phyloP scores from a whole-genome alignment of 2,888 invertebrate genomes.

The Orthosia gracilis region DNA sequence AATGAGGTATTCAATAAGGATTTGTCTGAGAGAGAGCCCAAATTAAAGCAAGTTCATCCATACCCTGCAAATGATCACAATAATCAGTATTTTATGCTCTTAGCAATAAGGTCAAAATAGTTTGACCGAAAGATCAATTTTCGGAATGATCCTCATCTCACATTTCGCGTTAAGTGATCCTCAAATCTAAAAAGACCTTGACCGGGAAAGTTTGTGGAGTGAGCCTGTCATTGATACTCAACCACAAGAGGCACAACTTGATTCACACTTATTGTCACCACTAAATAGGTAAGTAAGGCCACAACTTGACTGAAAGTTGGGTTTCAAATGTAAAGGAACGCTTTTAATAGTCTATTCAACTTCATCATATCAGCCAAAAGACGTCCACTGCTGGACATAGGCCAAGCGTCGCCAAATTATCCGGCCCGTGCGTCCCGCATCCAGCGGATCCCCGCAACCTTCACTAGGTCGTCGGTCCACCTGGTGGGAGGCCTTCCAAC shows the following conservation, averaged over 20 bases:
- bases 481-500: too few relatives aligned
- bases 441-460: too few relatives aligned
- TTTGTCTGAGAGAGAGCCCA: too few relatives aligned
- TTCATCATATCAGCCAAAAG: too few relatives aligned
- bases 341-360: too few relatives aligned
- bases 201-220: neutral
- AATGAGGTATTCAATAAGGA: too few relatives aligned
- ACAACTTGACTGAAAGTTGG: neutral
- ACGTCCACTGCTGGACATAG: too few relatives aligned
- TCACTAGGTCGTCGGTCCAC: too few relatives aligned
- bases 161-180: constrained; percentile 9
- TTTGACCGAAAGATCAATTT: neutral
- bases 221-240: neutral
- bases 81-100: neutral
- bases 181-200: constrained; percentile 5
- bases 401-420: too few relatives aligned
- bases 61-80: neutral
- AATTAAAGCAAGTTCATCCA: neutral
- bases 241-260: neutral
- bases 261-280: neutral
- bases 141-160: neutral
- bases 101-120: neutral
- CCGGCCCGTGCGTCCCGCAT: too few relatives aligned
- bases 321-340: too few relatives aligned
- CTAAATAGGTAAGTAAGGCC: neutral